Evolutionary conservation across 2,113 vertebrate species (phyloP), one percentile per base, ranked within the genome.

Genomic region (Lampris incognitus): DNA sequence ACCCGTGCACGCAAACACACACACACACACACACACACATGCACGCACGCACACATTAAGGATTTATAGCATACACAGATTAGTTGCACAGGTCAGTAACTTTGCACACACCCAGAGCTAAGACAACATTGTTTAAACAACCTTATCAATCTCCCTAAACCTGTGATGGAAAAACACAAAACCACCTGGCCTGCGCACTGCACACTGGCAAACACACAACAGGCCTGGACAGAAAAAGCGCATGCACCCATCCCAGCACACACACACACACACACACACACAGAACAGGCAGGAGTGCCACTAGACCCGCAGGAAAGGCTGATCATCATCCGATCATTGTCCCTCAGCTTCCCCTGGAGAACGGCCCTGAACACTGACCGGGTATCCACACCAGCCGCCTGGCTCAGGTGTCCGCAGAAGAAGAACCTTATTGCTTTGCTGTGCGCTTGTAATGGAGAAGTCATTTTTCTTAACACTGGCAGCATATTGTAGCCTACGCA

Each of bases 311-410:
- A 67, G 84, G 74, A 82, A 80, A 83, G 70, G 68, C 70, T 63
- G 75, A 69, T 78, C 65, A 52, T 65, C 78, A 82, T 76, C 85
- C 69, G 66, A 85, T 81, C 79, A 85, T 83, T 79, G 78, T 75
- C 50, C 66, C n/a, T 69, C 41, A 38, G 5, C 69, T 83, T 87
- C 79, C 78, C 76, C 74, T 36, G 61, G 41, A 54, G n/a, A 41
- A 55, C 41, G 49, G 37, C 37, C 54, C 66, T 38, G 42, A 73
- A 52, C 54, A 49, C 46, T 50, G 69, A 37, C 49, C 71, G 69
- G 4, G 72, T 41, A 11, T 9, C 50, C 58, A 64, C 39, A 58
- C 9, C 8, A 9, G 9, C 10, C 49, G 51, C 3, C 55, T 57
- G 44, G 55, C 55, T n/a, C 55, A 37, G 10, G 37, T 24, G 7